These are phyloP conservation scores for Rhyacichthys aspro DNA, from an alignment of 2,797 vertebrate species.

Conservation along the genomic window DNA sequence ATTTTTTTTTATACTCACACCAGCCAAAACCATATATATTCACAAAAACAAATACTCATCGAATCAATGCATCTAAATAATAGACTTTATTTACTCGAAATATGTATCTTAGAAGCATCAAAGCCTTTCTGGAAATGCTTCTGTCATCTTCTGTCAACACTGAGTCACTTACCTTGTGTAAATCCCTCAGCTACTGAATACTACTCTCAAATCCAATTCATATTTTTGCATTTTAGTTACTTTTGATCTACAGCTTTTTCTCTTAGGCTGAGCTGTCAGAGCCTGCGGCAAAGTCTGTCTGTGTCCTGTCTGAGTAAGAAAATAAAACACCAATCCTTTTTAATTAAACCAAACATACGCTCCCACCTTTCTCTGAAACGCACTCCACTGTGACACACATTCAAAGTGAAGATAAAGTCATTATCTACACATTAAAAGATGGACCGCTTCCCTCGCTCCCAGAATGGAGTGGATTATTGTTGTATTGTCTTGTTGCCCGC, in stretches of 20 bases:
- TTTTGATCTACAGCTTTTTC: conserved; percentile 35
- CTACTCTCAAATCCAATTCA: conserved; percentile 1
- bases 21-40: neutral
- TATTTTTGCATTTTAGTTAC: conserved; percentile 23
- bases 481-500: conserved; percentile 3
- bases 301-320: conserved; percentile 6
- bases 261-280: conserved; percentile 38
- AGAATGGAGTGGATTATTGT: conserved; percentile 11
- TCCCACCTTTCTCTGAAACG: conserved; percentile 32
- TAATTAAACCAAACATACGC: conserved; percentile 44
- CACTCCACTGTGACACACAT: conserved; percentile 33
- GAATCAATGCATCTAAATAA: conserved; percentile 30
- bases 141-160: conserved; percentile 32
- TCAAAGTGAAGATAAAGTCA: conserved; percentile 20
- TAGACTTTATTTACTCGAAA: conserved; percentile 54
- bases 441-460: conserved; percentile 15
- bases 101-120: conserved; percentile 40
- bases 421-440: conserved; percentile 17
- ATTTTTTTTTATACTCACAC: no score
- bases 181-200: neutral
- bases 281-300: conserved; percentile 39
- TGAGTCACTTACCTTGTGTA: conserved; percentile 21
- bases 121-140: conserved; percentile 29
- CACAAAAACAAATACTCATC: conserved; percentile 18
- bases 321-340: conserved; percentile 32